phyloP scores from a whole-genome alignment of 1,140 invertebrate species.

The Lordiphosa collinella region DNA sequence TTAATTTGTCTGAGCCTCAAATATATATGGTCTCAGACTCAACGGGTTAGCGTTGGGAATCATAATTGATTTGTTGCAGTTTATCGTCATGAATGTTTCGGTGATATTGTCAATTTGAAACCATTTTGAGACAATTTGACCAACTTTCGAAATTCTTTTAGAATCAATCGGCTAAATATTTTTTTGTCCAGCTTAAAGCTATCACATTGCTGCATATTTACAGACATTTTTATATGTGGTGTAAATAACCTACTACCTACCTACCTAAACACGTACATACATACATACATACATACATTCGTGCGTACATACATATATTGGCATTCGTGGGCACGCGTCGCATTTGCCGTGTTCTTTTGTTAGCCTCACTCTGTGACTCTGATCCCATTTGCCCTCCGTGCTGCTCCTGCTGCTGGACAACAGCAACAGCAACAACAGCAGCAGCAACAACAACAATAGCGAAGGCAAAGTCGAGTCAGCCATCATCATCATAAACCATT shows the following conservation, averaged over 20 bases:
- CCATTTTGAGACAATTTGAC: no score
- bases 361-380: conserved; percentile 5
- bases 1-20: no score
- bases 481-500: conserved; percentile 64
- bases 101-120: no score
- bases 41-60: no score
- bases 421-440: conserved; percentile 20
- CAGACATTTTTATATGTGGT: no score
- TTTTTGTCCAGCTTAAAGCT: no score
- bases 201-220: no score
- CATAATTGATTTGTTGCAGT: no score
- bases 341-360: conserved; percentile 16
- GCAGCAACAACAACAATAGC: conserved; percentile 21
- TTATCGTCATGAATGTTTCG: no score
- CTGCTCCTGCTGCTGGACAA: not conserved
- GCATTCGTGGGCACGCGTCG: conserved; percentile 58
- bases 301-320: conserved; percentile 30
- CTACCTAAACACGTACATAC: not conserved
- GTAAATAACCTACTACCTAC: not conserved
- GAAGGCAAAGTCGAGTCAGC: conserved; percentile 29
- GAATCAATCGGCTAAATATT: no score
- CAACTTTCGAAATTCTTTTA: no score
- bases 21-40: no score
- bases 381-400: conserved; percentile 26
- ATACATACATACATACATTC: conserved; percentile 16